Percentiles rank a stretch among this genome's conserved stretches.
Evolutionary conservation across 2,888 invertebrate genomes (phyloP).

Genomic region (Trissolcus japonicus): DNA sequence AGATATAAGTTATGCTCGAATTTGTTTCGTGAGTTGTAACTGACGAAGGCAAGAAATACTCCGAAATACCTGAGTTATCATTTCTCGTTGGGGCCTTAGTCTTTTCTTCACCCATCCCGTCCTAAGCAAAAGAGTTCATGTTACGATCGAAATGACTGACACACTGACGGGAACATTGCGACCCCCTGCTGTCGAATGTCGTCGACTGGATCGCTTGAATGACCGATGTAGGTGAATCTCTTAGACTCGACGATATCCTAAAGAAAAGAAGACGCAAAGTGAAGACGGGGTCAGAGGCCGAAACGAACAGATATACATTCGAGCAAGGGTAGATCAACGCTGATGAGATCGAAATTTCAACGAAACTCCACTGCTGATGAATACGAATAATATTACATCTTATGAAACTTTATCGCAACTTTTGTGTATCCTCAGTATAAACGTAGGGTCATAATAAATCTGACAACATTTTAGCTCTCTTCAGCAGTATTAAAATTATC

Average conservation of each 20-base stretch:
- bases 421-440: too few species aligned
- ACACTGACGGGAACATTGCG: constrained; percentile 72
- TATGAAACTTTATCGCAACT: too few species aligned
- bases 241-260: constrained; percentile 55
- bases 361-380: too few species aligned
- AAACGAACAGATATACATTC: constrained; percentile 45
- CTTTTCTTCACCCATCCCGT: constrained; percentile 53
- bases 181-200: constrained; percentile 73
- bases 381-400: background rate
- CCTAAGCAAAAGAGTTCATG: constrained; percentile 63
- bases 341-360: too few species aligned
- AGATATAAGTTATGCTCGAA: constrained; percentile 39
- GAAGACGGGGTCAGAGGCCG: constrained; percentile 40
- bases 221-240: constrained; percentile 70
- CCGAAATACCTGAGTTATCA: constrained; percentile 66
- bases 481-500: too few species aligned
- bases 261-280: constrained; percentile 45
- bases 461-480: too few species aligned
- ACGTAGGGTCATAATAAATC: too few species aligned
- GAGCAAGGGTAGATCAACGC: constrained; percentile 3
- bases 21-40: constrained; percentile 51
- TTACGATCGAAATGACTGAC: constrained; percentile 73
- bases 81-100: constrained; percentile 51
- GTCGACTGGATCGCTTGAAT: constrained; percentile 68
- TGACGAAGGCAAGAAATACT: constrained; percentile 55